A percentile compares a stretch with the other conserved stretches of the same genome.
phyloP scores from a whole-genome alignment of 2,797 vertebrate species.

The Capromys pilorides region DNA sequence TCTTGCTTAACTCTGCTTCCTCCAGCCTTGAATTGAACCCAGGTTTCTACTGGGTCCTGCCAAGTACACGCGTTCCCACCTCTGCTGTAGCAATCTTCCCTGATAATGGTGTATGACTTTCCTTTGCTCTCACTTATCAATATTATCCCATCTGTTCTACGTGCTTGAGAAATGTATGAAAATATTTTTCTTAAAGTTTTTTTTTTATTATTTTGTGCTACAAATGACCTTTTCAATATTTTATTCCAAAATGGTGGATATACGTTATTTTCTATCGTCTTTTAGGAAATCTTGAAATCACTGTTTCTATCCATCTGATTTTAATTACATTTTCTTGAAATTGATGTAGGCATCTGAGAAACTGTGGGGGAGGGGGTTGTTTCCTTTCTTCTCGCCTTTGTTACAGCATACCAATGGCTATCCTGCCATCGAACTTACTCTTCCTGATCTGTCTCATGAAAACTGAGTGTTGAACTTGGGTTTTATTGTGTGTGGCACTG shows the following conservation, averaged over 20 bases:
- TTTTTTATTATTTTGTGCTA: neutral
- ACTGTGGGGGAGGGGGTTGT: neutral
- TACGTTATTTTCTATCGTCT: neutral
- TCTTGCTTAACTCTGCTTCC: no score
- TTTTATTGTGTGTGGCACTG: neutral
- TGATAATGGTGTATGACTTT: neutral
- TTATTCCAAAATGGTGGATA: neutral
- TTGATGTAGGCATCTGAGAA: neutral
- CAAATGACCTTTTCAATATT: neutral
- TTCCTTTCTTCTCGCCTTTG: neutral
- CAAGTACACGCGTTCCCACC: neutral
- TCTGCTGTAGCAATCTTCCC: neutral
- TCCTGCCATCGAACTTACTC: neutral
- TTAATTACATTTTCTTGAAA: neutral
- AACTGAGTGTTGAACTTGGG: neutral
- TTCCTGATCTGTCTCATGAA: neutral
- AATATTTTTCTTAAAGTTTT: neutral
- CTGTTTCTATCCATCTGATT: neutral
- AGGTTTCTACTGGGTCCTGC: neutral
- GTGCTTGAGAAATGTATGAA: neutral
- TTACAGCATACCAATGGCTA: accelerated
- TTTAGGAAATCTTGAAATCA: neutral
- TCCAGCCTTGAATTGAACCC: neutral
- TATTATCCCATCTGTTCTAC: neutral
- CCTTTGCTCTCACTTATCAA: neutral